Conservation (phyloP, 2,797 vertebrate genomes). For the Neosilurus hyrtlii region DNA sequence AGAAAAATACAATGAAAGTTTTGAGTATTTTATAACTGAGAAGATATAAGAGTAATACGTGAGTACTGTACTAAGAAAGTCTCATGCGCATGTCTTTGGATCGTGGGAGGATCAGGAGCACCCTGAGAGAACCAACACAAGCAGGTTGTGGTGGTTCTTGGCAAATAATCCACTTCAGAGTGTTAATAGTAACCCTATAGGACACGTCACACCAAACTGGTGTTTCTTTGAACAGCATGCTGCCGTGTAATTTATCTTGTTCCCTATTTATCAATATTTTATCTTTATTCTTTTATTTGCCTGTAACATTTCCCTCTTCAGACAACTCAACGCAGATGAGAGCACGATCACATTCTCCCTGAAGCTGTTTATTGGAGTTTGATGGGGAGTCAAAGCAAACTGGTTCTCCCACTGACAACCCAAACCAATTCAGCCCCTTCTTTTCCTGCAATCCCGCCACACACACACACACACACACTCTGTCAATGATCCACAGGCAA, state of each 20-base stretch:
- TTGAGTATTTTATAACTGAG: no score
- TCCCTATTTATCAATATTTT: slow-evolving; percentile 36
- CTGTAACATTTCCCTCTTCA: slow-evolving; percentile 49
- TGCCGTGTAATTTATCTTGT: neutral
- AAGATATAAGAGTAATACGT: no score
- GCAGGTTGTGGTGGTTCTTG: no score
- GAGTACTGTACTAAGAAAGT: neutral
- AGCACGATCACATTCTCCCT: slow-evolving; percentile 48
- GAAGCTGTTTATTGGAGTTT: slow-evolving; percentile 57
- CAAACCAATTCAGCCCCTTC: slow-evolving; percentile 38
- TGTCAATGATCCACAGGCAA: slow-evolving; percentile 34
- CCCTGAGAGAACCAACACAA: no score
- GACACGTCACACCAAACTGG: neutral
- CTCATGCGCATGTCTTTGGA: neutral
- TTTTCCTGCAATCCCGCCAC: slow-evolving; percentile 34
- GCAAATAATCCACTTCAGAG: neutral
- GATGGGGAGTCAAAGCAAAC: slow-evolving; percentile 55
- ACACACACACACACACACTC: neutral
- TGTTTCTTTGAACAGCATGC: neutral
- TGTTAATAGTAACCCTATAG: neutral
- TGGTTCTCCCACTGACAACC: slow-evolving; percentile 46
- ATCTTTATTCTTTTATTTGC: slow-evolving; percentile 50
- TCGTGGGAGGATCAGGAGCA: no score
- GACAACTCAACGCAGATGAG: slow-evolving; percentile 51
- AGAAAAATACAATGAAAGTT: no score